phyloP scores from a whole-genome alignment of 2,797 vertebrate species.

The Miichthys miiuy region DNA sequence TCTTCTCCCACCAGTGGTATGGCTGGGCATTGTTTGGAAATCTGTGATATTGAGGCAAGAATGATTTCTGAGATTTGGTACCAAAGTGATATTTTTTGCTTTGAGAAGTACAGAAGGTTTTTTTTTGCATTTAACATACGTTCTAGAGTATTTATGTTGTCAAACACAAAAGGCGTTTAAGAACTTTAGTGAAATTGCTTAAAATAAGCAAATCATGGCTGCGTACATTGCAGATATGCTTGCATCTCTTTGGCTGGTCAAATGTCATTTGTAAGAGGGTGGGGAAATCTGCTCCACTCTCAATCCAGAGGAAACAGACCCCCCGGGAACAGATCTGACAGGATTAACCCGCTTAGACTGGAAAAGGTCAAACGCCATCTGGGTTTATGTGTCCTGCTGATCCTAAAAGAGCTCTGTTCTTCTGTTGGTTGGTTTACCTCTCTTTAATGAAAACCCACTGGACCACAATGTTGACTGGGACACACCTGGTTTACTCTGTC shows the following conservation, averaged over 20 bases:
- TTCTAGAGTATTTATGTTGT: not conserved
- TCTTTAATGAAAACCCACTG: slow-evolving; percentile 6
- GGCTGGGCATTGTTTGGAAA: not conserved
- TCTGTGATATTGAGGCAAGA: not conserved
- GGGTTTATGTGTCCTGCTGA: slow-evolving; percentile 21
- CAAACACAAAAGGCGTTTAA: not conserved
- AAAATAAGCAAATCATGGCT: not conserved
- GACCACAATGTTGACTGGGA: not conserved
- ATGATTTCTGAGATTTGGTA: not conserved
- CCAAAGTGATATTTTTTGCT: not conserved
- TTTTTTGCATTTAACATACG: not conserved
- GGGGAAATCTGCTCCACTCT: not conserved
- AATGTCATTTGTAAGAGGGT: not conserved
- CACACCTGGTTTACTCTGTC: not conserved
- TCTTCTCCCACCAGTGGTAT: not conserved
- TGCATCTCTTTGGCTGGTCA: not conserved
- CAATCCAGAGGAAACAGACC: not conserved
- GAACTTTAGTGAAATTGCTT: not conserved
- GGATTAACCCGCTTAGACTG: slow-evolving; percentile 16
- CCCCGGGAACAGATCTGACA: slow-evolving; percentile 24
- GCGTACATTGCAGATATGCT: not conserved
- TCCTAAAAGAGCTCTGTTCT: slow-evolving; percentile 16
- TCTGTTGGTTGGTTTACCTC: not conserved
- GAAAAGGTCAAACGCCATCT: slow-evolving; percentile 25
- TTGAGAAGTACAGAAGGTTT: not conserved